Conservation (phyloP, 2,797 vertebrate genomes). For the Clangula hyemalis region DNA sequence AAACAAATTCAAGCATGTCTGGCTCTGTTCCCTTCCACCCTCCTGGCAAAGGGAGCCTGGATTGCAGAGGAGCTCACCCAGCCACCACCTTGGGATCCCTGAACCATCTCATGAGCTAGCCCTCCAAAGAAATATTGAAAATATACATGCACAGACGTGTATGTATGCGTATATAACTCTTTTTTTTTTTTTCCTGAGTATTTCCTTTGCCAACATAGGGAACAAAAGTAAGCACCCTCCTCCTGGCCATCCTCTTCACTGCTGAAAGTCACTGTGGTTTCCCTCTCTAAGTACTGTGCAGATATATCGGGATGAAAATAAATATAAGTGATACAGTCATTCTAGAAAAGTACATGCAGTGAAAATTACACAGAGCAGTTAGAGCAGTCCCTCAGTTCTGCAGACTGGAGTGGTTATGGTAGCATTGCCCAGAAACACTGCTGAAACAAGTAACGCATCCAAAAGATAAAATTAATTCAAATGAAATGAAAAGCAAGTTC, state of each 20-base stretch:
- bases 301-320: neutral
- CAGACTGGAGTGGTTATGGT: neutral
- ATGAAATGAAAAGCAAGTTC: neutral
- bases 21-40: neutral
- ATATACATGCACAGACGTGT: accelerated
- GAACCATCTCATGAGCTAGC: neutral
- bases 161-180: no score
- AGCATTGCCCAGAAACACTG: neutral
- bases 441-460: neutral
- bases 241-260: neutral
- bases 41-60: neutral
- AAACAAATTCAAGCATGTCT: neutral
- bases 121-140: neutral
- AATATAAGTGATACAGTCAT: neutral
- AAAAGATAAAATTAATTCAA: neutral
- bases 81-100: neutral
- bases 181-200: neutral
- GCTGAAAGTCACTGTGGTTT: neutral
- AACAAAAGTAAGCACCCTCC: neutral
- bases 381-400: neutral
- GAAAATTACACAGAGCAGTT: neutral
- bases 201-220: neutral
- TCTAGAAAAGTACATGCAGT: neutral
- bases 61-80: neutral
- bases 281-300: neutral